A percentile compares a stretch with the other conserved stretches of the same genome.
phyloP scores from a whole-genome alignment of 64 coral and sea anemone genomes.

The Pachyseris speciosa region DNA sequence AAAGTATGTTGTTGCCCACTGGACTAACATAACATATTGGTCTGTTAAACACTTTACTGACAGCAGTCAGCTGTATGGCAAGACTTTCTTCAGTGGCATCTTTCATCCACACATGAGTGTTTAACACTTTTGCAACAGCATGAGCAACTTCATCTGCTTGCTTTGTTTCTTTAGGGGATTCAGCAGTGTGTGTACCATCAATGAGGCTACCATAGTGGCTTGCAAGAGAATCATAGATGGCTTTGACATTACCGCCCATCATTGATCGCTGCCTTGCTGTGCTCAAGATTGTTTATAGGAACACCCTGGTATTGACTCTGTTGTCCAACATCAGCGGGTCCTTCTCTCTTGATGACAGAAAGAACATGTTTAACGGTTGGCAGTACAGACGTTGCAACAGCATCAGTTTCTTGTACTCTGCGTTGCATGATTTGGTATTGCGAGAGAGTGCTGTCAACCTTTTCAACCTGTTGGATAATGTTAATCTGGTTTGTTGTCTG shows the following conservation, averaged over 20 bases:
- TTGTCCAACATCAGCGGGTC: constrained; percentile 68
- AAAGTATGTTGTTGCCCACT: constrained; percentile 69
- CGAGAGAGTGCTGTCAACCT: constrained; percentile 76
- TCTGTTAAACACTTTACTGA: constrained; percentile 63
- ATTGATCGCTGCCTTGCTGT: constrained; percentile 68
- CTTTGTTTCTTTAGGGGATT: constrained; percentile 74
- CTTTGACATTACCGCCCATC: constrained; percentile 58
- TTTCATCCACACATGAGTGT: constrained; percentile 67
- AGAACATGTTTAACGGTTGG: constrained; percentile 76
- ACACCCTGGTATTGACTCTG: constrained; percentile 63
- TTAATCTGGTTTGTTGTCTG: constrained; percentile 67
- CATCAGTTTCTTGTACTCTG: too few relatives aligned
- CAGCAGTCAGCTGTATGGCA: constrained; percentile 6
- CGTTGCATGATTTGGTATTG: too few relatives aligned
- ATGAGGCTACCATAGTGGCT: constrained; percentile 63
- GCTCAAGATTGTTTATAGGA: constrained; percentile 37
- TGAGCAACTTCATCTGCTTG: constrained; percentile 68
- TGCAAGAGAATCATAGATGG: constrained; percentile 59
- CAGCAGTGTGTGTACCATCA: constrained; percentile 13
- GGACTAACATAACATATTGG: constrained; percentile 71
- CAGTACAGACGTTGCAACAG: constrained; percentile 30
- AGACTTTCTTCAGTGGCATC: constrained; percentile 27
- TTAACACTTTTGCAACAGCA: constrained; percentile 35
- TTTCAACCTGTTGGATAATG: constrained; percentile 76
- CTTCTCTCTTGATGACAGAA: too few relatives aligned